These are phyloP conservation scores for Rousettus madagascariensis DNA, from an alignment of 2,797 vertebrate species.

Conservation along the genomic window DNA sequence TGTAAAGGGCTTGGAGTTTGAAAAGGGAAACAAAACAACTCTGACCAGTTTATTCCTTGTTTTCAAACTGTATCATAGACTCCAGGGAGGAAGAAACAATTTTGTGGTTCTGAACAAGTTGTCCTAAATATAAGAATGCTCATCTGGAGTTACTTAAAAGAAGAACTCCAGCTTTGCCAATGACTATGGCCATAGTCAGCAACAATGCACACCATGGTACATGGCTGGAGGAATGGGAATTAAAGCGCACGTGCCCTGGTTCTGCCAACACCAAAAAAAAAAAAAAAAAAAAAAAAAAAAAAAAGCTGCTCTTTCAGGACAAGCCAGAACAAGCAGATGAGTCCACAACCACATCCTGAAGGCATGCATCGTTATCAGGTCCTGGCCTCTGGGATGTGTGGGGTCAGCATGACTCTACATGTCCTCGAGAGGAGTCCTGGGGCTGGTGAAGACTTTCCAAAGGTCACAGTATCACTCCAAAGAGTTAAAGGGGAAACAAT, in stretches of 20 bases:
- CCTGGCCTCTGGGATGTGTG: background rate
- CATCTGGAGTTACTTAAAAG: background rate
- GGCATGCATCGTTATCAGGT: background rate
- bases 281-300: background rate
- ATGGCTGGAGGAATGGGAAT: background rate
- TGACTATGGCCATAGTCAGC: fast-evolving
- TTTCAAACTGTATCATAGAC: background rate
- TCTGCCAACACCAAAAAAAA: background rate
- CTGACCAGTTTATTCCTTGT: background rate
- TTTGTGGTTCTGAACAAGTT: background rate
- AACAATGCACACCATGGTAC: fast-evolving
- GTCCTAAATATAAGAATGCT: background rate
- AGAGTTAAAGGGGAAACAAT: background rate
- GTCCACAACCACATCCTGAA: slow-evolving; percentile 35
- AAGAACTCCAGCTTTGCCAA: background rate
- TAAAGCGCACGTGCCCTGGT: fast-evolving
- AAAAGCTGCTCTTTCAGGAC: background rate
- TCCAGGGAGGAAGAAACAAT: background rate
- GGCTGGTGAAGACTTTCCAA: background rate
- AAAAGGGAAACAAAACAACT: background rate
- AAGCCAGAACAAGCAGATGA: background rate
- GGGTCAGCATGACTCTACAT: slow-evolving; percentile 16
- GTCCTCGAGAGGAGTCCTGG: background rate
- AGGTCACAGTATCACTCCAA: background rate
- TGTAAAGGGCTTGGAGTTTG: background rate